These are phyloP conservation scores for Amblyteles armatorius DNA, from an alignment of 2,888 invertebrate species.

Conservation along the genomic window DNA sequence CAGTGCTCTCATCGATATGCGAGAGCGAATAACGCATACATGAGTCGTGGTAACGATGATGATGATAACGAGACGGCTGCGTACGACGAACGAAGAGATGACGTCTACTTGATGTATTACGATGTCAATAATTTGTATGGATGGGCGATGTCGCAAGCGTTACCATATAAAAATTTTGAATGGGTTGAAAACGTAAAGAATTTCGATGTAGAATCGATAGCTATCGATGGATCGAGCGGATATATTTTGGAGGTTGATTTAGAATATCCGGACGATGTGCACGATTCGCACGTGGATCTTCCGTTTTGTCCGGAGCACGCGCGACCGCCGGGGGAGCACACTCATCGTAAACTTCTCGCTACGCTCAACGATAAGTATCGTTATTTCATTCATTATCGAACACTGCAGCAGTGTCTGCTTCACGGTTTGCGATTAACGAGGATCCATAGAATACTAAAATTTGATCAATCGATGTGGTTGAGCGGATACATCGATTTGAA, in stretches of 20 bases:
- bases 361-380: too few relatives aligned
- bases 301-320: background rate
- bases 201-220: conserved; percentile 3
- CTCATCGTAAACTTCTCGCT: too few relatives aligned
- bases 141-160: conserved; percentile 33
- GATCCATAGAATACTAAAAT: conserved; percentile 78
- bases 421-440: conserved; percentile 70
- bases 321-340: too few relatives aligned
- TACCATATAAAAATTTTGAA: conserved; percentile 70
- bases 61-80: conserved; percentile 25
- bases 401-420: too few relatives aligned
- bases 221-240: conserved; percentile 63
- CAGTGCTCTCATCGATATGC: conserved; percentile 77
- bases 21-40: conserved; percentile 80
- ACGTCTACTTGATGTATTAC: conserved; percentile 74
- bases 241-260: conserved; percentile 79
- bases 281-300: background rate
- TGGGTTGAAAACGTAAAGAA: conserved; percentile 72
- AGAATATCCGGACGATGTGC: conserved; percentile 48
- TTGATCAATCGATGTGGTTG: conserved; percentile 75
- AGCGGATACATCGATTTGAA: too few relatives aligned
- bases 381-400: too few relatives aligned
- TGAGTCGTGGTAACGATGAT: conserved; percentile 51
- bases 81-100: conserved; percentile 71
- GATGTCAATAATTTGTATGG: conserved; percentile 70